These are phyloP conservation scores for Centropus unirufus DNA, from an alignment of 2,113 vertebrate species.

Conservation along the genomic window DNA sequence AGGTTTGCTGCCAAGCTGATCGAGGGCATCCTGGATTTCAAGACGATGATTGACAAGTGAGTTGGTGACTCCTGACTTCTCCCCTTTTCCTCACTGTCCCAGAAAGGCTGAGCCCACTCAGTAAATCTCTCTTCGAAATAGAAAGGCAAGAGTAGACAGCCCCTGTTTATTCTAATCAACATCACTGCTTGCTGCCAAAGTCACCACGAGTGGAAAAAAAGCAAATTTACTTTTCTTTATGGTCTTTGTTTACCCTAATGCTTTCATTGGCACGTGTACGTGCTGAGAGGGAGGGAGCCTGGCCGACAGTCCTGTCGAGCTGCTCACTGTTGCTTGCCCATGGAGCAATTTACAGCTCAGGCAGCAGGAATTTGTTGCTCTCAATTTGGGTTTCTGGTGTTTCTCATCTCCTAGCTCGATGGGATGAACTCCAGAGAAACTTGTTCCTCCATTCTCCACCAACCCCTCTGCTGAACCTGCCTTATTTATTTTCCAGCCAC, in stretches of 20 bases:
- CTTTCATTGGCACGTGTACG: background rate
- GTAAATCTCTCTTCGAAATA: background rate
- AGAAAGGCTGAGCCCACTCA: background rate
- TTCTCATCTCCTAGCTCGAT: background rate
- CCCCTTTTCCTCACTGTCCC: background rate
- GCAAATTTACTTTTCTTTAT: background rate
- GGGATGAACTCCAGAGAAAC: background rate
- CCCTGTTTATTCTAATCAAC: background rate
- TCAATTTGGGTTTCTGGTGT: background rate
- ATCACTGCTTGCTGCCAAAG: background rate
- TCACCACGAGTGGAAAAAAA: background rate
- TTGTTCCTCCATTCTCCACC: background rate
- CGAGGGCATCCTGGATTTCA: constrained; percentile 94
- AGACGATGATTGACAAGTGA: constrained; percentile 95
- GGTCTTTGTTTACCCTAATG: background rate
- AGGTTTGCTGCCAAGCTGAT: constrained; percentile 97
- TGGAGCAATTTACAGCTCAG: constrained; percentile 16
- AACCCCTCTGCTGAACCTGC: background rate
- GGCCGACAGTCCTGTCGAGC: background rate
- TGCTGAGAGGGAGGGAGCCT: background rate
- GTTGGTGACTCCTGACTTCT: constrained; percentile 48
- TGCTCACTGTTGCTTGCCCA: background rate
- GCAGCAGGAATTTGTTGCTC: constrained; percentile 8
- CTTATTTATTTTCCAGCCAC: background rate
- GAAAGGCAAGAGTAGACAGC: background rate